Evolutionary conservation across 2,888 invertebrate genomes (phyloP).

Genomic region (Timema podura): DNA sequence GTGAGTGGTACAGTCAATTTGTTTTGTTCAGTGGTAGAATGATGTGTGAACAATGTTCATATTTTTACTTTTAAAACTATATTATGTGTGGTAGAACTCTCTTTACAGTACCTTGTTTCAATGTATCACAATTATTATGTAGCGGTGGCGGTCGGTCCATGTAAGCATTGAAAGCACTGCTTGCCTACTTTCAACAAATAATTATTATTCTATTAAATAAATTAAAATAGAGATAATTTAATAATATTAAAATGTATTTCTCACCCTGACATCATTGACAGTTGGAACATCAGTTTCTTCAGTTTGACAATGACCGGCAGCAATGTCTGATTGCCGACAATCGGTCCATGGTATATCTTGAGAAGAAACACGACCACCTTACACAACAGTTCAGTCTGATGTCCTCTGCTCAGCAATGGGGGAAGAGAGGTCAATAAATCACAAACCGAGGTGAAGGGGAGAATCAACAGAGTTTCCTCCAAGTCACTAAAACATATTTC

Average conservation of each 20-base stretch:
- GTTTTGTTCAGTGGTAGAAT: no score
- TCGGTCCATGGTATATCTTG: constrained; percentile 72
- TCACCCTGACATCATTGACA: constrained; percentile 60
- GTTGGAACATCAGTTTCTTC: constrained; percentile 55
- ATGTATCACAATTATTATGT: no score
- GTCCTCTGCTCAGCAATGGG: constrained; percentile 60
- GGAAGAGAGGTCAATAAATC: constrained; percentile 72
- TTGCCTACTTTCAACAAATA: no score
- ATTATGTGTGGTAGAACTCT: no score
- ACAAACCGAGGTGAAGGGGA: constrained; percentile 76
- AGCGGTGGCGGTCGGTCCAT: no score
- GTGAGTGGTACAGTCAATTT: no score
- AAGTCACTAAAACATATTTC: constrained; percentile 62
- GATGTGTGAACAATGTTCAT: no score
- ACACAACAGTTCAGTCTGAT: constrained; percentile 68
- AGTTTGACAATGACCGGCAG: constrained; percentile 62
- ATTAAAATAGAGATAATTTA: no score
- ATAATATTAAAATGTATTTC: constrained; percentile 28
- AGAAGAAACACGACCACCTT: constrained; percentile 74
- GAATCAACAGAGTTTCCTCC: constrained; percentile 80
- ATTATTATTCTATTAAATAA: no score
- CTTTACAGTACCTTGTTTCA: no score
- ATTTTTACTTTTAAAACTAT: no score
- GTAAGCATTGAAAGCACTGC: no score
- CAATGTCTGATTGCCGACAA: constrained; percentile 66